A percentile compares a stretch with the other conserved stretches of the same genome.
Conservation (phyloP, 2,113 vertebrate species). For the Cochlearius cochlearius region DNA sequence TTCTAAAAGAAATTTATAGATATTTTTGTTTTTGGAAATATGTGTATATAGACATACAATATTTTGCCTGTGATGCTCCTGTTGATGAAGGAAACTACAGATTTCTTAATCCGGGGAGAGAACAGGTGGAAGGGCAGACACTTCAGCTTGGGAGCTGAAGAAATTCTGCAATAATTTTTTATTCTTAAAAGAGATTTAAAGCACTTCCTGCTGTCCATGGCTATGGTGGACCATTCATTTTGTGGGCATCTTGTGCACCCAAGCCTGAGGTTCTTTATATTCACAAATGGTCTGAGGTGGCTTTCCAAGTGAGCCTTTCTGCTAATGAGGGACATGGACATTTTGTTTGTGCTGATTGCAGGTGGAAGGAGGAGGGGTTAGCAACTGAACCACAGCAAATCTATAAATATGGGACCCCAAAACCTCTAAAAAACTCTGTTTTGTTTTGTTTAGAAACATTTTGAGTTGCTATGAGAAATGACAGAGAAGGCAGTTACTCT, state of each 20-base stretch:
- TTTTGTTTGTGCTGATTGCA: not conserved
- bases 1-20: not conserved
- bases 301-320: not conserved
- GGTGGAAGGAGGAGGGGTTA: not conserved
- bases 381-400: not conserved
- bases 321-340: fast-evolving
- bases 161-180: not conserved
- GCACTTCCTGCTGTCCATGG: not conserved
- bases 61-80: not conserved
- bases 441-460: not conserved
- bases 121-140: not conserved
- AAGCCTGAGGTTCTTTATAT: not conserved
- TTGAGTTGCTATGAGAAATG: not conserved
- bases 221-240: not conserved
- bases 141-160: not conserved
- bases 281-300: not conserved
- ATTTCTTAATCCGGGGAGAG: not conserved
- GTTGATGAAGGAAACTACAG: not conserved
- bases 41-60: not conserved
- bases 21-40: not conserved
- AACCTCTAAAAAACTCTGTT: not conserved
- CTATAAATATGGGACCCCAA: not conserved
- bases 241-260: not conserved
- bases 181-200: not conserved
- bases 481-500: not conserved